Conservation (phyloP, 2,113 vertebrate genomes). For the Heterochromis multidens region DNA sequence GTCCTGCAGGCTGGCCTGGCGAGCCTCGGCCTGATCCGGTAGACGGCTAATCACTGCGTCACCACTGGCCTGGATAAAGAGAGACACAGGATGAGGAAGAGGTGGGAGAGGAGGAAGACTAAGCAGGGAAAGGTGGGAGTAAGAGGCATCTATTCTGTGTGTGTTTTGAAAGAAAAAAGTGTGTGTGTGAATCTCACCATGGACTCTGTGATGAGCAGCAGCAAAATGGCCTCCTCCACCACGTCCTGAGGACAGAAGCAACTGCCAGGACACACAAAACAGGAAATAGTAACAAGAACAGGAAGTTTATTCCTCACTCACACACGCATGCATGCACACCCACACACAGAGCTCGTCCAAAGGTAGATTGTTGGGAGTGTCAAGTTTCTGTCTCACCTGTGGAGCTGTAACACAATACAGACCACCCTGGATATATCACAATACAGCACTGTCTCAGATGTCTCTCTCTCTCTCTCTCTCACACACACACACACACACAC, state of each 20-base stretch:
- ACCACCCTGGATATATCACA: constrained; percentile 45
- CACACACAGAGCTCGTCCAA: constrained; percentile 22
- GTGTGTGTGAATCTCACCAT: constrained; percentile 85
- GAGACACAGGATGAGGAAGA: neutral
- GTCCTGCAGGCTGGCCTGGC: constrained; percentile 84
- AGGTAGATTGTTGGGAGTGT: constrained; percentile 33
- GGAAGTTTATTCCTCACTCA: constrained; percentile 27
- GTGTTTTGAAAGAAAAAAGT: neutral
- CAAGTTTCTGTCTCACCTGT: constrained; percentile 59
- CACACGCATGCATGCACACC: neutral
- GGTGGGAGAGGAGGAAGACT: neutral
- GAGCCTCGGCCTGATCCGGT: constrained; percentile 86
- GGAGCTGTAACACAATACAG: constrained; percentile 62
- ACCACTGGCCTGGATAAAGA: constrained; percentile 81
- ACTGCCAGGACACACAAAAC: constrained; percentile 79
- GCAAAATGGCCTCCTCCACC: constrained; percentile 94
- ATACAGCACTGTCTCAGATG: constrained; percentile 52
- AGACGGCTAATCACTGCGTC: constrained; percentile 93
- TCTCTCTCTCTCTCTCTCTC: neutral
- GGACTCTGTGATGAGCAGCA: constrained; percentile 94
- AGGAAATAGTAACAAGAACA: constrained; percentile 46
- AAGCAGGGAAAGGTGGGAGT: neutral
- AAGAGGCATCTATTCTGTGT: neutral
- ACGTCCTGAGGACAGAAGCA: constrained; percentile 96
- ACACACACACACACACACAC: neutral